Base-by-base conservation (phyloP, 2,888 invertebrate species). In the Bombylius major region DNA sequence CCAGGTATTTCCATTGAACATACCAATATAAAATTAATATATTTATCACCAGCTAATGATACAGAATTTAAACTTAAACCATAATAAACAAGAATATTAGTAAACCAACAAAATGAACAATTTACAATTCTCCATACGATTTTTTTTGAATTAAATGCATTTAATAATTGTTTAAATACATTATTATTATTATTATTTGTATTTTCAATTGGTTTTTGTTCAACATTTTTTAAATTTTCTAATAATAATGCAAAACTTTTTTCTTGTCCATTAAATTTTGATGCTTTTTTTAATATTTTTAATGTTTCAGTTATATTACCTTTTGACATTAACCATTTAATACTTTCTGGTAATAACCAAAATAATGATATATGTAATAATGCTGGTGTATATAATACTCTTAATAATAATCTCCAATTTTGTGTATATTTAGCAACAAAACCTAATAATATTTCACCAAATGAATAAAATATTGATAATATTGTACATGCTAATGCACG, bases 101-200 rank as follows among this genome's bases (percentile, higher is more conserved):
- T 83, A 14, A 87, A 81, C 88, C 88, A 89, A 76, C 87, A 87
- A 62, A 87, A 80, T n/a, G 84, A 83, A 61, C 87, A 86, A 53
- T 82, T 82, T 3, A 78, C 58, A 54, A 74, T 69, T 47, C 73
- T 66, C 67, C 70, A 70, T 51, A 69, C 65, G 23, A 73, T 61
- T 51, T 63, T 65, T 33, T 56, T 48, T 32, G 59, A 60, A 39
- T 51, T 58, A 23, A 62, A 58, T 49, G 58, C 57, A 23, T 31
- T 13, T 8, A 34, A 34, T 13, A 59, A 53, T 11, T 57, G 59
- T 42, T 56, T 55, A 32, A 42, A 54, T 44, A 54, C 44, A 34
- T 45, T 33, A 49, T 14, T 14, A n/a, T 12, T n/a, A 14, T 6
- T 13, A 8, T 12, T 8, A 44, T 13, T 8, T 4, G 32, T 23